Conservation (phyloP, 2,888 invertebrate species). For the Hetaerina titia region DNA sequence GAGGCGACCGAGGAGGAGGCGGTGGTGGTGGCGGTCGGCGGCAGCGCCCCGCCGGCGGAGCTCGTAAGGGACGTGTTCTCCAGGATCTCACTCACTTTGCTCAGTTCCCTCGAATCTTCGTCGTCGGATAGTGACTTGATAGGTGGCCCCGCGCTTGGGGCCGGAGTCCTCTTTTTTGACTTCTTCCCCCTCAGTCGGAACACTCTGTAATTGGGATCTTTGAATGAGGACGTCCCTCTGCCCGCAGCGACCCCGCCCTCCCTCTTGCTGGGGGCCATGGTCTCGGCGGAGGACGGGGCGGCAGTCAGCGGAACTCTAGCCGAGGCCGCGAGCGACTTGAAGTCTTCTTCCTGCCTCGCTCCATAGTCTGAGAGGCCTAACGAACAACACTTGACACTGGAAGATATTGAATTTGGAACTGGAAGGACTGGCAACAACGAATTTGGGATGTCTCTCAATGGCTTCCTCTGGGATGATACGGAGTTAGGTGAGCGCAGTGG, state of each 20-base stretch:
- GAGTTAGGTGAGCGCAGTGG: background rate
- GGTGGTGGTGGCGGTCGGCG: conserved; percentile 18
- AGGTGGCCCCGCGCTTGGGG: background rate
- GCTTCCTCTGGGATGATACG: background rate
- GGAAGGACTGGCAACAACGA: conserved; percentile 49
- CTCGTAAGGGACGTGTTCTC: background rate
- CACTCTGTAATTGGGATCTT: conserved; percentile 40
- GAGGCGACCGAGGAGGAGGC: background rate
- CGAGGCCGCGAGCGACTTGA: conserved; percentile 28
- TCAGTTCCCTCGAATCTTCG: background rate
- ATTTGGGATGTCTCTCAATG: conserved; percentile 22
- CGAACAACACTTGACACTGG: conserved; percentile 41
- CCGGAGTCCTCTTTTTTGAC: background rate
- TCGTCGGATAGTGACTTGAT: background rate
- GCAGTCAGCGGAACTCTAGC: background rate
- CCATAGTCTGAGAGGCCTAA: conserved; percentile 29
- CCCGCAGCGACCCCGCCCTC: background rate
- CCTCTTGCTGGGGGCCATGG: background rate
- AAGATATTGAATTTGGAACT: conserved; percentile 18
- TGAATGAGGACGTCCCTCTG: conserved; percentile 25
- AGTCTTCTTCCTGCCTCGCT: conserved; percentile 41
- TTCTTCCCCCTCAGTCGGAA: conserved; percentile 37
- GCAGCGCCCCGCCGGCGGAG: conserved; percentile 16
- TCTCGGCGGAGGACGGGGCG: background rate
- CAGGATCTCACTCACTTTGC: conserved; percentile 34